phyloP scores from a whole-genome alignment of 2,888 invertebrate species.

The Bombylius major region DNA sequence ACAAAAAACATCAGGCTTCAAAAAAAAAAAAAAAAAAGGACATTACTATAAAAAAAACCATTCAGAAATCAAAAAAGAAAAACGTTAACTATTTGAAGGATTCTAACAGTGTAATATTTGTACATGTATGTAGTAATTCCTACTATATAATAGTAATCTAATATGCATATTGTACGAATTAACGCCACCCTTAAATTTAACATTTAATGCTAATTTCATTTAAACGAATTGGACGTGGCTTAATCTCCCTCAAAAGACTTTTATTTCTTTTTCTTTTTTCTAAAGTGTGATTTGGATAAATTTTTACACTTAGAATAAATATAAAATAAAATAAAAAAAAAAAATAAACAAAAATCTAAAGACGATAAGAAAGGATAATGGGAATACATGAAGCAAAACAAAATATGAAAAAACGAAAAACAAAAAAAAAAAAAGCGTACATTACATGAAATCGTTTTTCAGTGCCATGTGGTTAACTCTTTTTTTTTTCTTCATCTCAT shows the following conservation, averaged over 20 bases:
- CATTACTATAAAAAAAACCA: no score
- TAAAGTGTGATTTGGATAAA: no score
- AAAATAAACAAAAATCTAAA: not conserved
- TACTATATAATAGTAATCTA: conserved; percentile 5
- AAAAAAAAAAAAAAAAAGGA: no score
- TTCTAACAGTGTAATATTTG: no score
- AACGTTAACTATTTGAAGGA: no score
- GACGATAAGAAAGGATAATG: not conserved
- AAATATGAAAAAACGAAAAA: not conserved
- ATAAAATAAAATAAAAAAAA: not conserved
- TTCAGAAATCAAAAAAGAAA: no score
- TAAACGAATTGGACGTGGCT: conserved; percentile 17
- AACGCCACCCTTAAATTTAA: conserved; percentile 10
- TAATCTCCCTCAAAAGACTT: conserved; percentile 4
- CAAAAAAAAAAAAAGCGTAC: not conserved
- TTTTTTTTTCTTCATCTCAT: not conserved
- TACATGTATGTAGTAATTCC: no score
- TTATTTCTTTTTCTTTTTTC: not conserved
- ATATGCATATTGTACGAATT: conserved; percentile 13
- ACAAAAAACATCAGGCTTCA: no score
- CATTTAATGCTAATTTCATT: conserved; percentile 16
- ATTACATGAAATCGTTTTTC: conserved; percentile 2
- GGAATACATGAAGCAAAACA: not conserved
- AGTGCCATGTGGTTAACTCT: conserved; percentile 7
- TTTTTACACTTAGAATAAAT: no score